Evolutionary conservation across 1,140 invertebrate genomes (phyloP).

Genomic region (Trichonephila clavipes): DNA sequence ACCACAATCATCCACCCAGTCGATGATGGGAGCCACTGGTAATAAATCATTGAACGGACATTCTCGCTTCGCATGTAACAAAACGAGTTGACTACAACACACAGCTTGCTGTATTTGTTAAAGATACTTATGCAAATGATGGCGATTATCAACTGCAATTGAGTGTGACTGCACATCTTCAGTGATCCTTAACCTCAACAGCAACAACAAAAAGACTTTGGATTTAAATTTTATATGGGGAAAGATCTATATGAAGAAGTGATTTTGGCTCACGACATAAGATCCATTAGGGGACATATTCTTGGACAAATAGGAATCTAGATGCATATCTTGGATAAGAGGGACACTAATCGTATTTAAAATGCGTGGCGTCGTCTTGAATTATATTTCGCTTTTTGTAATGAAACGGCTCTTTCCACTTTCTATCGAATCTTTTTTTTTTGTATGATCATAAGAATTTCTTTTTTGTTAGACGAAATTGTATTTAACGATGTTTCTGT

Average conservation of each 20-base stretch:
- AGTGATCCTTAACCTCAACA: slow-evolving; percentile 36
- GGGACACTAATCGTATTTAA: not conserved
- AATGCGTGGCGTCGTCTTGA: not conserved
- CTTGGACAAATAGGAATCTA: slow-evolving; percentile 17
- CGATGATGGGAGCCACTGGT: slow-evolving; percentile 24
- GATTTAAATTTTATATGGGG: not conserved
- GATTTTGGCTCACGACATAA: not conserved
- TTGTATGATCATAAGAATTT: not conserved
- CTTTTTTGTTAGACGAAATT: not conserved
- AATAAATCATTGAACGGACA: slow-evolving; percentile 72
- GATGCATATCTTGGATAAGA: not conserved
- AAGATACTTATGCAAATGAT: slow-evolving; percentile 66
- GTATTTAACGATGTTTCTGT: not conserved
- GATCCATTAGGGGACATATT: slow-evolving; percentile 2
- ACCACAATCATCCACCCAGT: slow-evolving; percentile 57
- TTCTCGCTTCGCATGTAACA: slow-evolving; percentile 20
- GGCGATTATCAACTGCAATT: slow-evolving; percentile 56
- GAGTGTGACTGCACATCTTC: slow-evolving; percentile 47
- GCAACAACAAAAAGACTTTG: not conserved
- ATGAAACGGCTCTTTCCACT: not conserved
- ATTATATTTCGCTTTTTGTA: not conserved
- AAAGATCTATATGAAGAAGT: not conserved
- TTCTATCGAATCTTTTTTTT: not conserved
- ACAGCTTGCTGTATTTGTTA: slow-evolving; percentile 45
- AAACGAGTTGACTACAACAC: slow-evolving; percentile 29